Evolutionary conservation across 1,140 invertebrate species (phyloP), one percentile per base, ranked within the genome.

Genomic region (Drosophila mayri): DNA sequence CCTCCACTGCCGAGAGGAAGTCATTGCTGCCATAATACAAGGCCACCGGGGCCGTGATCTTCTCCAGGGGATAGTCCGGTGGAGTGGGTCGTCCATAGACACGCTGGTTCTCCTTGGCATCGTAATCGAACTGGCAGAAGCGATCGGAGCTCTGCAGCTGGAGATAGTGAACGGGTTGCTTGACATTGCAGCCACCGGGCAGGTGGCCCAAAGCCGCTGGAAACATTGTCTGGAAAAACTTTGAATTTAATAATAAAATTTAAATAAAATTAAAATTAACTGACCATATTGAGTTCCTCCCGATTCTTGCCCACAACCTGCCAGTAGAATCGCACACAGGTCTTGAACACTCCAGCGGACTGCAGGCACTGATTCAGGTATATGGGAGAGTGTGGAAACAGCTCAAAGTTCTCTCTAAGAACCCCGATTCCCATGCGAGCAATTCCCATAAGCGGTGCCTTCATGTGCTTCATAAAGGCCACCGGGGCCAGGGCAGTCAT

Each of bases 1-100:
- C 95, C 22, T 81, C 76, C 3, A 94, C 92, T 52, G 94, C 93
- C 4, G 94, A 94, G 0, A 97, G 87, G 72, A 94, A 95, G 85
- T 98, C 97, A 72, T 95, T 96, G 32, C 94, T 94, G 14, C 95
- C 95, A 76, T 95, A 97, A 86, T 96, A 95, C 6, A 97, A 79
- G 28, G 94, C 95, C 3, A 96, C 93, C 0, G 96, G 95, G 0
- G 94, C 93, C 0, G 92, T 94, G 3, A 96, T 92, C 28, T 93
- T 94, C 2, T 88, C 83, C 1, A 96, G 67, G 57, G 94, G 79
- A 81, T 96, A 96, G 0, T 91, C 75, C 2, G 94, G 94, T 14
- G 95, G 94, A 16, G 57, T 88, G 0, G 72, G 6, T 32, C 81
- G 90, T 0, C 92, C 92, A 66, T 95, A 95, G 0, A 85, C 71